Conservation (phyloP, 2,888 invertebrate species). For the Malthinus flaveolus region DNA sequence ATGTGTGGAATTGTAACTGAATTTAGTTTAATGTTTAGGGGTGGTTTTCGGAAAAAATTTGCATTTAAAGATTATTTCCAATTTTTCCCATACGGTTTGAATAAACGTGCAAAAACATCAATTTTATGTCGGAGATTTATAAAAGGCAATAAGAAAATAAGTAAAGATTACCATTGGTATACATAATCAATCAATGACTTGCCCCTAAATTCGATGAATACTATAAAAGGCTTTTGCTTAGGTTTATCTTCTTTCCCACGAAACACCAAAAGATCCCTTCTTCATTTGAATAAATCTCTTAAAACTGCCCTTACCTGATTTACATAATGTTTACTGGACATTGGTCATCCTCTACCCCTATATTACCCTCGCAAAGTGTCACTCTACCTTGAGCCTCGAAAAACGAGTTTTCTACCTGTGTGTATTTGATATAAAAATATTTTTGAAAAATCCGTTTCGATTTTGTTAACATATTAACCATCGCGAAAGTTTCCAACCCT, state of each 20-base stretch:
- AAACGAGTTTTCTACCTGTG: constrained; percentile 30
- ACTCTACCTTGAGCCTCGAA: constrained; percentile 27
- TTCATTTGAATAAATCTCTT: constrained; percentile 47
- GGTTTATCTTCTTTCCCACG: constrained; percentile 39
- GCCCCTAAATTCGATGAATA: constrained; percentile 24
- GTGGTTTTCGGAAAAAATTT: background rate
- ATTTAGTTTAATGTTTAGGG: no score
- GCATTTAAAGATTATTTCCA: constrained; percentile 5
- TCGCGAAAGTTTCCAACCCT: no score
- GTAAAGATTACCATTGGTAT: constrained; percentile 4
- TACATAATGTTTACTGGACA: constrained; percentile 44
- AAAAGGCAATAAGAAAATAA: constrained; percentile 6
- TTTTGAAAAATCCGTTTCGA: background rate
- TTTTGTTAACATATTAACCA: background rate
- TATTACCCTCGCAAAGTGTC: constrained; percentile 34
- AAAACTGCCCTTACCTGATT: constrained; percentile 42
- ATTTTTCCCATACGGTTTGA: constrained; percentile 25
- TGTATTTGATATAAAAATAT: constrained; percentile 4
- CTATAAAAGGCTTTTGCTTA: constrained; percentile 26
- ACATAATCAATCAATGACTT: constrained; percentile 15
- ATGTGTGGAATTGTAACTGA: no score
- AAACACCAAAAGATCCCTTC: constrained; percentile 38
- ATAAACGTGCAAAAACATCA: constrained; percentile 12
- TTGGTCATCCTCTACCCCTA: constrained; percentile 19
- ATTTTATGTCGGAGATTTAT: constrained; percentile 3